A percentile compares a stretch with the other conserved stretches of the same genome.
These are phyloP conservation scores for Athrips mouffetella DNA, from an alignment of 2,888 invertebrate species.

Conservation along the genomic window DNA sequence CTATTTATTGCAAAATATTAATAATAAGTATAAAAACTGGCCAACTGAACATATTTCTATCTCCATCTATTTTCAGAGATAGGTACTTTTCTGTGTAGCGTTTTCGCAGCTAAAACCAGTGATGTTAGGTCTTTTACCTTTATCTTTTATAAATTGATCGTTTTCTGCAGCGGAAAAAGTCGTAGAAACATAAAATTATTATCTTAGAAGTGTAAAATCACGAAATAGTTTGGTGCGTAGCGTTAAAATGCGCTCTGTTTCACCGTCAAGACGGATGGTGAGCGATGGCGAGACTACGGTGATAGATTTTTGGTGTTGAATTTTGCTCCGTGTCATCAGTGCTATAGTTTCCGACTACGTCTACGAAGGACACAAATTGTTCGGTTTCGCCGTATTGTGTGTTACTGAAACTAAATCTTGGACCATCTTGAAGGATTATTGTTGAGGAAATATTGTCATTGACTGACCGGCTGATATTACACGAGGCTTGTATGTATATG, in stretches of 20 bases:
- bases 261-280: slow-evolving; percentile 76
- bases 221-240: slow-evolving; percentile 68
- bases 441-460: slow-evolving; percentile 76
- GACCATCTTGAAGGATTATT: slow-evolving; percentile 63
- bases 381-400: slow-evolving; percentile 64
- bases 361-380: slow-evolving; percentile 57
- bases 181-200: slow-evolving; percentile 62
- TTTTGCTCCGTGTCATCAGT: slow-evolving; percentile 77
- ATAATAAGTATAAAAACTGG: slow-evolving; percentile 48
- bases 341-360: slow-evolving; percentile 65
- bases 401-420: slow-evolving; percentile 56
- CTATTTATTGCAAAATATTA: background rate
- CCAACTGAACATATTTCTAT: slow-evolving; percentile 77
- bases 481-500: slow-evolving; percentile 79
- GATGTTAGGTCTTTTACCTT: slow-evolving; percentile 81
- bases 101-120: slow-evolving; percentile 81
- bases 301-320: slow-evolving; percentile 79
- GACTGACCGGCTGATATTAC: slow-evolving; percentile 80
- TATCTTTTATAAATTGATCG: slow-evolving; percentile 76
- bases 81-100: slow-evolving; percentile 82
- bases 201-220: slow-evolving; percentile 72
- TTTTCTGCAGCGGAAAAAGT: slow-evolving; percentile 63
- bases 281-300: slow-evolving; percentile 79
- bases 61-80: slow-evolving; percentile 85
- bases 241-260: slow-evolving; percentile 77